Conservation (phyloP, 2,797 vertebrate genomes). For the Melanotaenia nigrans region DNA sequence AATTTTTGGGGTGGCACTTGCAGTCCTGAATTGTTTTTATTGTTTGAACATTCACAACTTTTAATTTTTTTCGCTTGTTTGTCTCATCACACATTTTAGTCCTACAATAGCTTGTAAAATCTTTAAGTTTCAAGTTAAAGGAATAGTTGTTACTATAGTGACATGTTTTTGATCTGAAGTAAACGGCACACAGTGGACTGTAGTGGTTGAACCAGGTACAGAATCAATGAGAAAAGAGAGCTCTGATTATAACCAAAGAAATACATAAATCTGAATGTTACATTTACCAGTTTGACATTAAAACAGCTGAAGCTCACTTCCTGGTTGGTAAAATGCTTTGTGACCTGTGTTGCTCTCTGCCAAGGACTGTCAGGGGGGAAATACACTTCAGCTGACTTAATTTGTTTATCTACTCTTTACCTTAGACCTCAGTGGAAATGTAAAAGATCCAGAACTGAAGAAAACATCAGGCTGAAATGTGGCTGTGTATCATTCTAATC, state of each 20-base stretch:
- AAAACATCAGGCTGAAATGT: background rate
- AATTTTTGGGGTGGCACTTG: too few species aligned
- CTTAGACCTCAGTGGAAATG: background rate
- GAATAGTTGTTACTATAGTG: background rate
- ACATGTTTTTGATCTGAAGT: too few species aligned
- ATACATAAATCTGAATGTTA: background rate
- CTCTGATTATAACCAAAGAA: background rate
- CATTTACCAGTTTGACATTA: background rate
- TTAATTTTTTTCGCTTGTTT: background rate
- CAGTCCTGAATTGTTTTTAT: too few species aligned
- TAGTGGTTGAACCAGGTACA: too few species aligned
- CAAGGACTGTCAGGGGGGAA: background rate
- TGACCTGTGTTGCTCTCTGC: background rate
- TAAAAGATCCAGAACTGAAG: background rate
- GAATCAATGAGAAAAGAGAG: background rate
- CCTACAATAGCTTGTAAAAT: background rate
- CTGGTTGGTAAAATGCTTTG: background rate
- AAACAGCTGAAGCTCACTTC: background rate
- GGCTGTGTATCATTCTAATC: background rate
- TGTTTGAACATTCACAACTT: too few species aligned
- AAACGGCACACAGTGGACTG: too few species aligned
- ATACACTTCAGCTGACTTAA: too few species aligned
- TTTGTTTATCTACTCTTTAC: background rate
- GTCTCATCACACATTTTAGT: background rate
- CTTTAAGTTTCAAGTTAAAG: background rate